Evolutionary conservation across 2,888 invertebrate species (phyloP).

Genomic region (Onchidella celtica): DNA sequence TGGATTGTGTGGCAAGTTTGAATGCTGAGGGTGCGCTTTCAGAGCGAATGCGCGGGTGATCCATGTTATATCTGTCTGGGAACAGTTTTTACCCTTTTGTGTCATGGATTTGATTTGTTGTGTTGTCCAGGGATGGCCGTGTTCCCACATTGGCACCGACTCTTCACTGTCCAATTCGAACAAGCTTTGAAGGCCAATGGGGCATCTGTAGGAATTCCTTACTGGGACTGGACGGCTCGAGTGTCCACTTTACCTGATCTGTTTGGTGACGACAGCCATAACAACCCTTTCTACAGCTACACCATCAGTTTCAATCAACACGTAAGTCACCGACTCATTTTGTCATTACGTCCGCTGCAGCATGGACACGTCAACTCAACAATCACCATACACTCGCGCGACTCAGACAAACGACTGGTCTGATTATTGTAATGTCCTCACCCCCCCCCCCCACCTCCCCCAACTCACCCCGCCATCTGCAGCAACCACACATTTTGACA

Average conservation of each 20-base stretch:
- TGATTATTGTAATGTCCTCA: too few species aligned
- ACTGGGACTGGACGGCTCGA: slow-evolving; percentile 57
- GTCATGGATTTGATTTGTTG: too few species aligned
- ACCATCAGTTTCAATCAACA: slow-evolving; percentile 40
- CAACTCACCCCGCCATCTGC: too few species aligned
- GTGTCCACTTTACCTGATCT: slow-evolving; percentile 49
- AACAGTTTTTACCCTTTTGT: too few species aligned
- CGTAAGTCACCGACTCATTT: background rate
- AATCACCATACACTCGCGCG: too few species aligned
- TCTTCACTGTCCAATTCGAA: slow-evolving; percentile 52
- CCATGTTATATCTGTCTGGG: too few species aligned
- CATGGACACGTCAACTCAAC: too few species aligned
- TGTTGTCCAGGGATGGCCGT: slow-evolving; percentile 52
- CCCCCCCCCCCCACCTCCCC: too few species aligned
- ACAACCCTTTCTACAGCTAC: slow-evolving; percentile 54
- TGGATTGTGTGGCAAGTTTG: too few species aligned
- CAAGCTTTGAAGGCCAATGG: slow-evolving; percentile 51
- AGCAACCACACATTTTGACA: too few species aligned
- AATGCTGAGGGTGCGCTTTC: too few species aligned
- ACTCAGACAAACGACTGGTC: too few species aligned
- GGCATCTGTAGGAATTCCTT: slow-evolving; percentile 53
- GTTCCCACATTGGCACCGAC: slow-evolving; percentile 59
- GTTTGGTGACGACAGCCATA: slow-evolving; percentile 37
- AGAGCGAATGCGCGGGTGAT: slow-evolving; percentile 47
- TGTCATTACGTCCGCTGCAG: background rate